Percentiles rank a stretch among this genome's conserved stretches.
phyloP scores from a whole-genome alignment of 1,140 invertebrate species.

The Ephestia elutella region DNA sequence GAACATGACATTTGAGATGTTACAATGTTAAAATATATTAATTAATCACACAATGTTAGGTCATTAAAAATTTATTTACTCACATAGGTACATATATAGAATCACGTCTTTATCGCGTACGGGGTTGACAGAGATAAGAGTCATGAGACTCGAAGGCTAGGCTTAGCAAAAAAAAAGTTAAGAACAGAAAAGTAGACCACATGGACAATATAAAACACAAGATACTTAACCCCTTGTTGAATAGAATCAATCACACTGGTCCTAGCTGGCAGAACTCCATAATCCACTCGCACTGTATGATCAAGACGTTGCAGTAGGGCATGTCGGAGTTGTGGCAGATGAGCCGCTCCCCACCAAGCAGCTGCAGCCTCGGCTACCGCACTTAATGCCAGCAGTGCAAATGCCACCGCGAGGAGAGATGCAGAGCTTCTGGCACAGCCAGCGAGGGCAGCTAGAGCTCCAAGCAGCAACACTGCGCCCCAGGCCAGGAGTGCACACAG shows the following conservation, averaged over 20 bases:
- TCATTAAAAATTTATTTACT: too few relatives aligned
- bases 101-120: too few relatives aligned
- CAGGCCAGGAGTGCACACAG: conserved; percentile 44
- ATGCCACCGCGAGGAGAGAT: conserved; percentile 45
- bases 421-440: conserved; percentile 41
- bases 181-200: too few relatives aligned
- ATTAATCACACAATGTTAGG: too few relatives aligned
- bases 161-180: too few relatives aligned
- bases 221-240: conserved; percentile 37
- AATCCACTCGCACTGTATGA: conserved; percentile 42
- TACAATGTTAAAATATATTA: too few relatives aligned
- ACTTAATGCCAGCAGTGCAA: conserved; percentile 43
- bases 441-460: conserved; percentile 36
- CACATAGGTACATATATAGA: too few relatives aligned
- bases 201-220: conserved; percentile 8
- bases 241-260: conserved; percentile 51
- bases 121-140: too few relatives aligned
- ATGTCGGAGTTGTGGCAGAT: conserved; percentile 36
- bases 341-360: conserved; percentile 55
- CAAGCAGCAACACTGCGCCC: conserved; percentile 41
- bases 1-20: too few relatives aligned
- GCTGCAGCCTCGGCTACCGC: conserved; percentile 49
- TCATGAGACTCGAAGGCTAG: too few relatives aligned
- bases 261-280: conserved; percentile 38
- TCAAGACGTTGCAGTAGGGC: conserved; percentile 45